Evolutionary conservation across 92 coral and sea anemone species (phyloP).

Genomic region (Siderastrea radians): DNA sequence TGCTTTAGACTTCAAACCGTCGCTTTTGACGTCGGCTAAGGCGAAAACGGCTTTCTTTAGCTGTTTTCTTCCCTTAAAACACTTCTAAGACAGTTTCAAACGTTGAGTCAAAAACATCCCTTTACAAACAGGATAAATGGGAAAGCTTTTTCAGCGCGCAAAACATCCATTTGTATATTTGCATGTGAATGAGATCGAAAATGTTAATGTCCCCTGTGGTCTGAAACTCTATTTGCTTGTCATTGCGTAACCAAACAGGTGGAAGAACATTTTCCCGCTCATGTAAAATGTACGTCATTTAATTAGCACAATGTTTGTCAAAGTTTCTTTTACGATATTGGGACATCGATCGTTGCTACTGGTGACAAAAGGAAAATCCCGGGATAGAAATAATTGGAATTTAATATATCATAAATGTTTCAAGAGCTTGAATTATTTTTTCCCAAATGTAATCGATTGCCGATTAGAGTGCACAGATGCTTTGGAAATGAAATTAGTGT

Average conservation of each 20-base stretch:
- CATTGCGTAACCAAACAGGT: conserved; percentile 18
- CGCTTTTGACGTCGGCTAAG: conserved; percentile 13
- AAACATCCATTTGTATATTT: background rate
- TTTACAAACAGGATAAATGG: background rate
- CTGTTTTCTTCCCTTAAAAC: background rate
- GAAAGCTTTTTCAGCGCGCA: background rate
- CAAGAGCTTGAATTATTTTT: background rate
- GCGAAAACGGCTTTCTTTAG: background rate
- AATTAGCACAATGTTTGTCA: background rate
- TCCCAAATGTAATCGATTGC: background rate
- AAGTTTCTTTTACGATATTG: background rate
- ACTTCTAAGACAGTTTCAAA: background rate
- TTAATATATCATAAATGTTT: background rate
- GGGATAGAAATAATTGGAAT: background rate
- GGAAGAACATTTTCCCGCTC: background rate
- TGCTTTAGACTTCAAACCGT: background rate
- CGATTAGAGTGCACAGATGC: background rate
- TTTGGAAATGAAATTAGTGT: background rate
- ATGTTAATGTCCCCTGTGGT: background rate
- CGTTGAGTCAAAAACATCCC: background rate
- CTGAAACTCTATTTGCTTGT: background rate
- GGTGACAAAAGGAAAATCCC: background rate
- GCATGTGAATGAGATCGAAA: conserved; percentile 33
- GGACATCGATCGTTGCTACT: background rate
- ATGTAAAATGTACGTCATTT: background rate